These are phyloP conservation scores for Gonocerus acuteangulatus DNA, from an alignment of 2,888 invertebrate genomes.

Conservation along the genomic window DNA sequence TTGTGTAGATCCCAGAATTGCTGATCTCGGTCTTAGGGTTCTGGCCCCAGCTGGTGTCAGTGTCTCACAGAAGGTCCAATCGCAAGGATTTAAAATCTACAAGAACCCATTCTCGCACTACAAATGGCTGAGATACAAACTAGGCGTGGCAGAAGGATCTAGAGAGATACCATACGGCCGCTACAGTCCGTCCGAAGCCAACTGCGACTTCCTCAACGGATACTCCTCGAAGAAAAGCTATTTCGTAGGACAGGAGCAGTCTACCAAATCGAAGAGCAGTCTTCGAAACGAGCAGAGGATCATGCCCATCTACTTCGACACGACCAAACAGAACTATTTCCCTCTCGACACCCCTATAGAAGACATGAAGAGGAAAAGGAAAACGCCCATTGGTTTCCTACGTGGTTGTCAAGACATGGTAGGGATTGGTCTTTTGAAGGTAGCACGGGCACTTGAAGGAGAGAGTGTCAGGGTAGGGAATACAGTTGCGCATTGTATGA, in stretches of 20 bases:
- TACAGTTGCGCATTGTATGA: constrained; percentile 15
- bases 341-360: constrained; percentile 30
- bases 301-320: constrained; percentile 21
- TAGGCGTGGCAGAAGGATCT: constrained; percentile 31
- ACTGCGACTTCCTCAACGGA: constrained; percentile 31
- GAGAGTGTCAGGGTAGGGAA: constrained; percentile 26
- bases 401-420: constrained; percentile 24
- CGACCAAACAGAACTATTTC: background rate
- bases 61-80: background rate
- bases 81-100: background rate
- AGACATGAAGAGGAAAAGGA: constrained; percentile 27
- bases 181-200: constrained; percentile 28
- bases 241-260: constrained; percentile 26
- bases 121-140: constrained; percentile 21
- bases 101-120: background rate
- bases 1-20: constrained; percentile 30
- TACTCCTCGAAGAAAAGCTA: constrained; percentile 23
- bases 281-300: constrained; percentile 15
- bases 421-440: constrained; percentile 30
- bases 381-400: constrained; percentile 30
- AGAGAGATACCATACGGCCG: constrained; percentile 32
- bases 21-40: constrained; percentile 27
- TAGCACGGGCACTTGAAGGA: constrained; percentile 20
- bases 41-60: constrained; percentile 23
- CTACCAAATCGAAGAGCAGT: background rate